Evolutionary conservation across 2,888 invertebrate genomes (phyloP).

Genomic region (Heteromurus nitidus): DNA sequence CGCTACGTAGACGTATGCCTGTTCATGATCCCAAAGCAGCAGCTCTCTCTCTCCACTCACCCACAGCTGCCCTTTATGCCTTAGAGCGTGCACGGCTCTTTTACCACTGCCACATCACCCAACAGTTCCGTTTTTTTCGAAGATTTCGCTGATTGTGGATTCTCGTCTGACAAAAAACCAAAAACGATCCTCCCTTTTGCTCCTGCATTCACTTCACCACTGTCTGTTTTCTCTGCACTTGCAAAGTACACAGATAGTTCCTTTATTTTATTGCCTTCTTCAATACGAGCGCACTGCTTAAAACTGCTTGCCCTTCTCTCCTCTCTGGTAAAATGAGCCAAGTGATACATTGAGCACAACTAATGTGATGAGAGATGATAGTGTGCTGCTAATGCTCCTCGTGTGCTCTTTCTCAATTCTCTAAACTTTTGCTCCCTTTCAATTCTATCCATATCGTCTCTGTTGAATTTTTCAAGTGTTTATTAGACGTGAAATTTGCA

Average conservation of each 20-base stretch:
- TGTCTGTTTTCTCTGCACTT: neutral
- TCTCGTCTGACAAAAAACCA: neutral
- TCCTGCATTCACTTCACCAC: neutral
- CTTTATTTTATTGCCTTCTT: conserved; percentile 42
- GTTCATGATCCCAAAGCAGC: conserved; percentile 43
- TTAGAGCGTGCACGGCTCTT: conserved; percentile 22
- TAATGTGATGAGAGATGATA: conserved; percentile 3
- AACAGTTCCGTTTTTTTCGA: conserved; percentile 28
- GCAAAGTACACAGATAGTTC: neutral
- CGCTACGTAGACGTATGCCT: conserved; percentile 15
- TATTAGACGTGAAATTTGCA: conserved; percentile 63
- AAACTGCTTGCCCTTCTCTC: conserved; percentile 12
- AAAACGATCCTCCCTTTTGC: neutral
- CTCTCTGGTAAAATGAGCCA: neutral
- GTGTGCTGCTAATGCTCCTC: no score
- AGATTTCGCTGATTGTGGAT: conserved; percentile 29
- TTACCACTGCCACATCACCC: conserved; percentile 19
- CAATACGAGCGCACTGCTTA: no score
- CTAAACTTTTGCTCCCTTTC: conserved; percentile 14
- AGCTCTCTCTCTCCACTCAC: conserved; percentile 29
- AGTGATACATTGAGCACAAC: neutral
- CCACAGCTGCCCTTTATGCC: conserved; percentile 34
- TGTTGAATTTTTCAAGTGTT: conserved; percentile 57
- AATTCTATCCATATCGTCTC: conserved; percentile 8
- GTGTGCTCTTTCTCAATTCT: no score